These are phyloP conservation scores for Lasaia peninsularis DNA, from an alignment of 1,140 invertebrate species.

Conservation along the genomic window DNA sequence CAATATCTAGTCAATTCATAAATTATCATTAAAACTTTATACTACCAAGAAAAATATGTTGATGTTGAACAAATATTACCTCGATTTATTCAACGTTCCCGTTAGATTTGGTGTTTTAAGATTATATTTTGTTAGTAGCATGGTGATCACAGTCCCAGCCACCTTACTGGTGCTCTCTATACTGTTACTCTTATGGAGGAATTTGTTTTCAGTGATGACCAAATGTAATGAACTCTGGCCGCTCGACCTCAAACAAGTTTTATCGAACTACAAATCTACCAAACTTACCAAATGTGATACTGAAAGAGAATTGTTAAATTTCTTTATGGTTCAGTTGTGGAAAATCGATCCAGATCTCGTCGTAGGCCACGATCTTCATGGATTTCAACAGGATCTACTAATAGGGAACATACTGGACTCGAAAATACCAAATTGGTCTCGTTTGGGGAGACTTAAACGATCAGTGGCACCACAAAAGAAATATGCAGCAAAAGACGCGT, in stretches of 20 bases:
- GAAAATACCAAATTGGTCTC: constrained; percentile 93
- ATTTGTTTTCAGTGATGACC: constrained; percentile 84
- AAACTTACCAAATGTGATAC: constrained; percentile 89
- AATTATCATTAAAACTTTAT: too few species aligned
- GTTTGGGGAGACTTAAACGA: constrained; percentile 90
- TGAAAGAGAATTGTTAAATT: constrained; percentile 91
- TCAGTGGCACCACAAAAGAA: constrained; percentile 79
- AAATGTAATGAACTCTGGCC: constrained; percentile 90
- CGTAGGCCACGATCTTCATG: constrained; percentile 93
- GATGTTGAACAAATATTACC: too few species aligned
- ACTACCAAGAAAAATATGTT: too few species aligned
- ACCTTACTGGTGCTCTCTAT: too few species aligned
- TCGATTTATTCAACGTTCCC: too few species aligned
- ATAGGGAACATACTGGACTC: constrained; percentile 87
- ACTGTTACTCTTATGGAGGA: too few species aligned
- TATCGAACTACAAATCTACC: constrained; percentile 82
- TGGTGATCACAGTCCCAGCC: too few species aligned
- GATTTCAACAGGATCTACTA: constrained; percentile 92
- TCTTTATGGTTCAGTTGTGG: constrained; percentile 89
- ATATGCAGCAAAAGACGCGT: constrained; percentile 76
- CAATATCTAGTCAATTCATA: too few species aligned
- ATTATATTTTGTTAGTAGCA: too few species aligned
- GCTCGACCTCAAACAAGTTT: constrained; percentile 82
- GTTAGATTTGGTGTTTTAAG: too few species aligned
- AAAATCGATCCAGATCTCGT: constrained; percentile 95